phyloP scores from a whole-genome alignment of 2,888 invertebrate species.

The Rhagonycha lutea region DNA sequence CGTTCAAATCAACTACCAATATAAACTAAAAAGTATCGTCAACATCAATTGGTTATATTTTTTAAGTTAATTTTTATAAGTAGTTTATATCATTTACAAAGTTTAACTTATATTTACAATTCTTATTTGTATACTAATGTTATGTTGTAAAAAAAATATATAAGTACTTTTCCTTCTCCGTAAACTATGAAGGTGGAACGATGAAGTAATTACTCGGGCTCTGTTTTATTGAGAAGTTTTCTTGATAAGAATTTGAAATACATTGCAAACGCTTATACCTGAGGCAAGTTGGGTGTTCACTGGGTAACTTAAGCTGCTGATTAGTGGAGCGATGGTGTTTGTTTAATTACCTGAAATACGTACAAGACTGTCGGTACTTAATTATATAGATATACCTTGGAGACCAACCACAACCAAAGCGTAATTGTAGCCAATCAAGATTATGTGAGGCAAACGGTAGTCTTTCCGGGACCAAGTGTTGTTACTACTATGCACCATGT shows the following conservation, averaged over 20 bases:
- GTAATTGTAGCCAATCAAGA: constrained; percentile 37
- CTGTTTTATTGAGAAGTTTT: neutral
- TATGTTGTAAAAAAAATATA: too few relatives aligned
- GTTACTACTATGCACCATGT: constrained; percentile 15
- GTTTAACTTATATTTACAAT: neutral
- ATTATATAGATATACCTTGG: constrained; percentile 36
- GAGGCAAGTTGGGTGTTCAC: neutral
- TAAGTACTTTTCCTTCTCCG: too few relatives aligned
- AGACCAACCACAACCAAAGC: constrained; percentile 25
- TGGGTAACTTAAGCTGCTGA: neutral
- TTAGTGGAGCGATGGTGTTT: constrained; percentile 26
- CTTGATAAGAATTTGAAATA: neutral
- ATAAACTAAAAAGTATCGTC: constrained; percentile 5
- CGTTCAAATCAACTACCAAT: constrained; percentile 21
- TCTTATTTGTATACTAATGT: neutral
- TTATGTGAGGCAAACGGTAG: constrained; percentile 27
- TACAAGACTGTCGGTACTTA: constrained; percentile 30
- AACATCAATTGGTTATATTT: neutral
- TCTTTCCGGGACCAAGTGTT: constrained; percentile 17
- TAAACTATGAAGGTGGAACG: neutral
- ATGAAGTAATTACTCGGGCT: neutral
- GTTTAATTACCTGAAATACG: constrained; percentile 35
- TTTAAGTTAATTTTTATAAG: neutral
- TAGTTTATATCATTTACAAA: neutral
- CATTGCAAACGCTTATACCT: neutral